A percentile compares a stretch with the other conserved stretches of the same genome.
Evolutionary conservation across 2,113 vertebrate species (phyloP).

Genomic region (Baryphthengus martii): DNA sequence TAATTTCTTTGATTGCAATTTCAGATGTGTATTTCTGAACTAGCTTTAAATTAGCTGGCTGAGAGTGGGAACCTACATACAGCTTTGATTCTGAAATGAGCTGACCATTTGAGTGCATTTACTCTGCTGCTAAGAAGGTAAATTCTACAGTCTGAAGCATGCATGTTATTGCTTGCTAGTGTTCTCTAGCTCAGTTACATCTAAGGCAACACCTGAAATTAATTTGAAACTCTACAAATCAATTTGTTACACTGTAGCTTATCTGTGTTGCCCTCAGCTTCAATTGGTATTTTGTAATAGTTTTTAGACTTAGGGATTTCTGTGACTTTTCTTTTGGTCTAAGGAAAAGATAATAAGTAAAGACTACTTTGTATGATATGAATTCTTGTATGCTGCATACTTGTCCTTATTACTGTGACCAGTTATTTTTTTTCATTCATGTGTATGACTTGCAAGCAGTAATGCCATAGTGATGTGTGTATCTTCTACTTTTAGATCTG

Average conservation of each 20-base stretch:
- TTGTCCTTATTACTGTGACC: not conserved
- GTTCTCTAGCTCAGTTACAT: not conserved
- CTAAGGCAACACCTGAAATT: too few relatives aligned
- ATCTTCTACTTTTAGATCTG: not conserved
- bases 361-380: not conserved
- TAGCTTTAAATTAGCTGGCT: not conserved
- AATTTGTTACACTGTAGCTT: not conserved
- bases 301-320: not conserved
- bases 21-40: not conserved
- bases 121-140: too few relatives aligned
- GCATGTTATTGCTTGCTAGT: not conserved
- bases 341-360: not conserved
- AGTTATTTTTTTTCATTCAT: not conserved
- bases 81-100: not conserved
- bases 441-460: not conserved
- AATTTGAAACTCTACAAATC: not conserved
- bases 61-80: fast-evolving
- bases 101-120: not conserved
- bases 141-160: not conserved
- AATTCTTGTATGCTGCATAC: not conserved
- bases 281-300: not conserved
- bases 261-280: not conserved
- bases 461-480: not conserved
- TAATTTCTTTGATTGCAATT: not conserved
- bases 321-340: not conserved